Conservation (phyloP, 2,113 vertebrate species). For the Brachypodius melanocephalos region DNA sequence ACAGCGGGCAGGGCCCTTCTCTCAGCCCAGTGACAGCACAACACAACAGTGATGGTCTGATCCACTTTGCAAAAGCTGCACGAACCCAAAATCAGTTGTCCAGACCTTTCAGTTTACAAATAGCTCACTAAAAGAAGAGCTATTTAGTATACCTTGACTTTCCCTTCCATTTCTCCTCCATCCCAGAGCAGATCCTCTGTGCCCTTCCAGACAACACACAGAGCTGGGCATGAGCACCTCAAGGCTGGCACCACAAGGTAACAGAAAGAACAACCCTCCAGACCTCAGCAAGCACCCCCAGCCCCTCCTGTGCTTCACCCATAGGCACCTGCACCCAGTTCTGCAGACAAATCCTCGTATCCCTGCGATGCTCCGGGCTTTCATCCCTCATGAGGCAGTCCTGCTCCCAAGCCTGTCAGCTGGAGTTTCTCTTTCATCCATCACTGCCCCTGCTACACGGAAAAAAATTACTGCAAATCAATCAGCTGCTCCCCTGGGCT, state of each 20-base stretch:
- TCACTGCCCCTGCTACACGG: background rate
- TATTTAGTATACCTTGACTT: background rate
- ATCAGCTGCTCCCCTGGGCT: background rate
- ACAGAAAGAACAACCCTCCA: background rate
- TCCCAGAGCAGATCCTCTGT: background rate
- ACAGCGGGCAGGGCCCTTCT: rapidly evolving
- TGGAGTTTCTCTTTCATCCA: background rate
- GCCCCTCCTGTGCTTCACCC: background rate
- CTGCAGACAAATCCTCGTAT: background rate
- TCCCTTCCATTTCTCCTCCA: background rate
- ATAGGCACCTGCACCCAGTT: background rate
- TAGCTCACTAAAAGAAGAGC: background rate
- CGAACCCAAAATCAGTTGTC: background rate
- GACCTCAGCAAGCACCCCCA: background rate
- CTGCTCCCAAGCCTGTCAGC: background rate
- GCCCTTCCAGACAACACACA: background rate
- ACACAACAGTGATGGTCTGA: background rate
- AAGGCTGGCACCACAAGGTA: background rate
- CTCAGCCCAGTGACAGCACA: background rate
- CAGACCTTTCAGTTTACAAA: background rate
- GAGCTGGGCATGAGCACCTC: background rate
- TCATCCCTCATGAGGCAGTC: rapidly evolving
- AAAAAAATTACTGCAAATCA: background rate
- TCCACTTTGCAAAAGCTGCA: background rate
- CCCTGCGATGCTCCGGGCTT: rapidly evolving